Evolutionary conservation across 2,888 invertebrate genomes (phyloP).

Genomic region (Sinotaia quadrata): DNA sequence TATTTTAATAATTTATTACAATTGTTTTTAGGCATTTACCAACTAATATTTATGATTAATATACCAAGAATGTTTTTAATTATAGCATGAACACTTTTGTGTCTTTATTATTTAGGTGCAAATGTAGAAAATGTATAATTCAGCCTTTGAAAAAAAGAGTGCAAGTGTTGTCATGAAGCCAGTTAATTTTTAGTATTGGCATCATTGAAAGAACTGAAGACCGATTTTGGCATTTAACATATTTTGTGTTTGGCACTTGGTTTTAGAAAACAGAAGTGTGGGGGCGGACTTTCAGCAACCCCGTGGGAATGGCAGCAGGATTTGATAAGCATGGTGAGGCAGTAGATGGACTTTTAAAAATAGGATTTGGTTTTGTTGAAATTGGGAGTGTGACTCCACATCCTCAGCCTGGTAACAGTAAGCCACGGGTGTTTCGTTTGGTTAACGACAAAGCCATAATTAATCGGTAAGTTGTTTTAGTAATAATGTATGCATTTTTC

Average conservation of each 20-base stretch:
- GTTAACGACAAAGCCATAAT: slow-evolving; percentile 89
- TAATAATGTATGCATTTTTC: too few relatives aligned
- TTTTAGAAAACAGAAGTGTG: slow-evolving; percentile 82
- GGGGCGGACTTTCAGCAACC: slow-evolving; percentile 84
- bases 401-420: slow-evolving; percentile 93
- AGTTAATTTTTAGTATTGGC: too few relatives aligned
- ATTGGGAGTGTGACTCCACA: slow-evolving; percentile 95
- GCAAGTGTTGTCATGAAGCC: too few relatives aligned
- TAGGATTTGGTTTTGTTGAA: slow-evolving; percentile 97
- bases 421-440: slow-evolving; percentile 93
- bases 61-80: too few relatives aligned
- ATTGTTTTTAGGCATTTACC: too few relatives aligned
- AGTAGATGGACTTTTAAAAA: slow-evolving; percentile 82
- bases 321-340: slow-evolving; percentile 98
- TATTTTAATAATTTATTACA: too few relatives aligned
- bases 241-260: background rate
- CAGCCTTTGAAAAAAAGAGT: too few relatives aligned
- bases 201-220: too few relatives aligned
- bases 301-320: slow-evolving; percentile 97
- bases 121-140: too few relatives aligned
- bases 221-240: background rate
- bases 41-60: too few relatives aligned
- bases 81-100: too few relatives aligned
- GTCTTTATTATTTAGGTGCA: too few relatives aligned
- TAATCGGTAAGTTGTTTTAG: slow-evolving; percentile 86